Base-by-base conservation (phyloP, 2,888 invertebrate species). In the Chloromyia formosa region DNA sequence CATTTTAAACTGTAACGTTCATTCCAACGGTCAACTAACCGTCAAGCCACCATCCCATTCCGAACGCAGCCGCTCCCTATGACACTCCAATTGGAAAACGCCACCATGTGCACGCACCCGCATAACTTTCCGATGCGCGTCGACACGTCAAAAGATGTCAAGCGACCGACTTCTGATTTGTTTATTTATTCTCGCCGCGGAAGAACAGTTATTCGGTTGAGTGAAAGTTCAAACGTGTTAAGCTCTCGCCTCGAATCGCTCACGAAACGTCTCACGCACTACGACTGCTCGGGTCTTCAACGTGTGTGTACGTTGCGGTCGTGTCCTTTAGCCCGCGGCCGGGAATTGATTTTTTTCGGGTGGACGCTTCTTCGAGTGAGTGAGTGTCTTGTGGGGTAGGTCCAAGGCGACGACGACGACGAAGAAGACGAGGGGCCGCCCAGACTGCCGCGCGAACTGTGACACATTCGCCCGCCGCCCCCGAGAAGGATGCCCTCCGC, bases 401-500 rank as follows among this genome's bases (percentile, higher is more conserved):
- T 66, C 45, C 62, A 23, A 45, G 66, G 22, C 66, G 66, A 22
- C 45, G 16, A 40, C 20, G 56, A 58, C 40, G 14, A n/a, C n/a
- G n/a, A n/a, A n/a, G n/a, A n/a, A n/a, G n/a, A n/a, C n/a, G n/a
- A n/a, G n/a, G n/a, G n/a, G n/a, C n/a, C 58, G 20, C 45, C 45
- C 45, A 45, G 22, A 12, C 16, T 22, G 35, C 45, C 20, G 66
- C 66, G 66, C 66, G 22, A 20, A 66, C 7, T n/a, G n/a, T n/a
- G n/a, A n/a, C n/a, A n/a, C n/a, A n/a, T n/a, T n/a, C n/a, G 42
- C 42, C n/a, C n/a, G n/a, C n/a, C n/a, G n/a, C 49, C 49, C 14
- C 22, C 12, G 45, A 23, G 5, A 18, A 78, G 62, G 79, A 94
- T 94, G 93, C 93, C 93, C 84, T 92, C 93, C 81, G 93, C 94